phyloP scores from a whole-genome alignment of 2,113 vertebrate species.

The Speoplatyrhinus poulsoni region DNA sequence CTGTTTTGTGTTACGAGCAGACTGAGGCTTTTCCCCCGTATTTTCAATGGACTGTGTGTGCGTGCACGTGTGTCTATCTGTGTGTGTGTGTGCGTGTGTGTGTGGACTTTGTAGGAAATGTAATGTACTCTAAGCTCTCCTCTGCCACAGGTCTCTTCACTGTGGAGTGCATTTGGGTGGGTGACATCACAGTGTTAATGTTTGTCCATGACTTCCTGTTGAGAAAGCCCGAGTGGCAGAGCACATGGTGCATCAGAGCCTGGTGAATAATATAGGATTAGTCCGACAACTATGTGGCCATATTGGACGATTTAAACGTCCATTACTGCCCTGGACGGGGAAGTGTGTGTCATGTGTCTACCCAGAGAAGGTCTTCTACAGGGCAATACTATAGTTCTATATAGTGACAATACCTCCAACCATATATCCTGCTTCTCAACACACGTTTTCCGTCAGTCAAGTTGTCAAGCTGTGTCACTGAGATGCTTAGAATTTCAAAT shows the following conservation, averaged over 20 bases:
- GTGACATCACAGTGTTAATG: constrained; percentile 24
- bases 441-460: constrained; percentile 6
- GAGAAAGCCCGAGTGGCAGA: constrained; percentile 18
- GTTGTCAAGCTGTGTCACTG: constrained; percentile 1
- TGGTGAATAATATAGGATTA: background rate
- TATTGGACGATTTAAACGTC: constrained; percentile 30
- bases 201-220: constrained; percentile 25
- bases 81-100: background rate
- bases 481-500: too few species aligned
- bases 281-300: constrained; percentile 20
- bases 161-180: constrained; percentile 5
- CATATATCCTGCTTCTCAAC: constrained; percentile 32
- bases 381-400: constrained; percentile 21
- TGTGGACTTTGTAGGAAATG: constrained; percentile 42
- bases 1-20: constrained; percentile 54
- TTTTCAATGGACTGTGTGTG: constrained; percentile 60
- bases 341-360: constrained; percentile 34
- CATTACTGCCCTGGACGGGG: constrained; percentile 29
- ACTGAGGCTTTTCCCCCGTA: constrained; percentile 55
- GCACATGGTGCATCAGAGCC: constrained; percentile 14
- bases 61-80: constrained; percentile 15
- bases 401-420: constrained; percentile 34
- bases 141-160: constrained; percentile 50
- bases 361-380: constrained; percentile 29
- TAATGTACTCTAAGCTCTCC: constrained; percentile 51